phyloP scores from a whole-genome alignment of 2,888 invertebrate genomes.

The Chaetogeoica ovagalla region DNA sequence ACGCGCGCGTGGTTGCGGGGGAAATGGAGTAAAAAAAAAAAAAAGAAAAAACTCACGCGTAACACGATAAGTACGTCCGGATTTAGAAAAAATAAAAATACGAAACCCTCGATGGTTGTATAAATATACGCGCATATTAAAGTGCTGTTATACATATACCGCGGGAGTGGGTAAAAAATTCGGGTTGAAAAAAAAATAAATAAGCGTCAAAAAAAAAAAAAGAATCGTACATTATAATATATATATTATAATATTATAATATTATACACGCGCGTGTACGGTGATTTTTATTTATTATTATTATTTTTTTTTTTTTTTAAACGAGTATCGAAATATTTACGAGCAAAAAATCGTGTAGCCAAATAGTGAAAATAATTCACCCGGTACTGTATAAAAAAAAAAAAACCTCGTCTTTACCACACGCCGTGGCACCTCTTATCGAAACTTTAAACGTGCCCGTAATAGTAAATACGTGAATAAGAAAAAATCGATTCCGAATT shows the following conservation, averaged over 20 bases:
- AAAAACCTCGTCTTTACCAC: background rate
- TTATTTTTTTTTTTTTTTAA: background rate
- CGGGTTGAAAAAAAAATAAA: background rate
- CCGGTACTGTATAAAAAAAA: background rate
- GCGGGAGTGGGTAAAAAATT: background rate
- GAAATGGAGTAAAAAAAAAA: too few species aligned
- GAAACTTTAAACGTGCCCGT: too few species aligned
- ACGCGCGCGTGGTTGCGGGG: background rate
- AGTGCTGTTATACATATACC: background rate
- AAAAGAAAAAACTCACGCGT: background rate
- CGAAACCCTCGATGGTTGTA: background rate
- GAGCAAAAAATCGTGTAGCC: background rate
- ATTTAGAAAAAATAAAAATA: background rate
- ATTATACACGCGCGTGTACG: too few species aligned
- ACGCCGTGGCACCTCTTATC: background rate
- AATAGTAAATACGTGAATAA: too few species aligned
- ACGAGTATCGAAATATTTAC: background rate
- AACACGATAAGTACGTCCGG: conserved; percentile 12
- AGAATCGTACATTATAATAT: background rate
- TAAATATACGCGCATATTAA: background rate
- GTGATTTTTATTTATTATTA: too few species aligned
- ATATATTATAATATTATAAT: too few species aligned
- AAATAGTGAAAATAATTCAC: background rate
- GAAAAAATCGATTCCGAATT: too few species aligned
- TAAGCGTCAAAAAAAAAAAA: background rate